Percentiles rank a stretch among this genome's conserved stretches.
These are phyloP conservation scores for Colaptes auratus DNA, from an alignment of 2,113 vertebrate species.

Conservation along the genomic window DNA sequence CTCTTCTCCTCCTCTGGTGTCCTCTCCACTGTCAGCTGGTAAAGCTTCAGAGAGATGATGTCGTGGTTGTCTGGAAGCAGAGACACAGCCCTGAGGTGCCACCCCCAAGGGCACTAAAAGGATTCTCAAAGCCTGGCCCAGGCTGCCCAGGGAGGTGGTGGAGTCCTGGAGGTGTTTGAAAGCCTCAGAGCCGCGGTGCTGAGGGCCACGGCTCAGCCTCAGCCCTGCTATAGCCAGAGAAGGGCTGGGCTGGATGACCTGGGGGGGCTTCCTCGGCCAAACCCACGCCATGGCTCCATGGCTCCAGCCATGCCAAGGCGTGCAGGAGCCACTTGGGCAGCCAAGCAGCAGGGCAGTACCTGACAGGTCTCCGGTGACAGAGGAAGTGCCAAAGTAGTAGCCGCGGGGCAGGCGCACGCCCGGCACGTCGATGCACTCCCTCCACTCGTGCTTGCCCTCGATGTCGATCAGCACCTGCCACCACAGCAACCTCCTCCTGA, in stretches of 20 bases:
- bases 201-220: no score
- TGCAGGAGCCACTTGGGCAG: neutral
- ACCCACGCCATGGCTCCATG: no score
- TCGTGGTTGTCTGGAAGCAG: slow-evolving; percentile 90
- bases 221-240: no score
- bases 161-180: no score
- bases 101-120: no score
- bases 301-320: neutral
- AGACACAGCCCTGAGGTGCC: accelerated
- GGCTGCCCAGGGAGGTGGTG: no score
- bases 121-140: no score
- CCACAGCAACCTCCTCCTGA: no score
- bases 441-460: slow-evolving; percentile 93
- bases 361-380: slow-evolving; percentile 93
- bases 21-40: slow-evolving; percentile 89
- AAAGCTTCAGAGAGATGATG: slow-evolving; percentile 92
- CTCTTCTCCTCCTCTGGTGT: slow-evolving; percentile 84
- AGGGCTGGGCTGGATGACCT: no score
- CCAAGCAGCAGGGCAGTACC: slow-evolving; percentile 66
- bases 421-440: slow-evolving; percentile 92
- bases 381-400: slow-evolving; percentile 91
- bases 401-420: slow-evolving; percentile 88
- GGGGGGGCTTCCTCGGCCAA: no score
- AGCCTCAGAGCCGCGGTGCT: no score
- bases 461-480: slow-evolving; percentile 92